phyloP scores from a whole-genome alignment of 2,888 invertebrate species.

The Zelleria hepariella region DNA sequence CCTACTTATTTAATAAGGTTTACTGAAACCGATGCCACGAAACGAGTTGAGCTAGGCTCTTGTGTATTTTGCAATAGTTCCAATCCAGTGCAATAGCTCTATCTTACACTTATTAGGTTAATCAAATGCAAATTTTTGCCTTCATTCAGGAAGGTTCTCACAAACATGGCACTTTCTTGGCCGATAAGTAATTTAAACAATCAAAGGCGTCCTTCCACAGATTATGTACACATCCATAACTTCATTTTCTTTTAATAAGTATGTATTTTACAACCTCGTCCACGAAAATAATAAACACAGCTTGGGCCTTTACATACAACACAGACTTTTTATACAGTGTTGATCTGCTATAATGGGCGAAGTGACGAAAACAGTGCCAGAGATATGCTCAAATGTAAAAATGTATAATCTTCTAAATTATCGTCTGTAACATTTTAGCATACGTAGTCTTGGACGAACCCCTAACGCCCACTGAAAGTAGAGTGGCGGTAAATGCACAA shows the following conservation, averaged over 20 bases:
- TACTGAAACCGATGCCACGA: background rate
- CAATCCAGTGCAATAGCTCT: background rate
- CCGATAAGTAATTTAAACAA: background rate
- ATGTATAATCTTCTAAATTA: too few species aligned
- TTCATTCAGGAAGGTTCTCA: background rate
- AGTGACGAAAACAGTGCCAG: too few species aligned
- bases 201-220: background rate
- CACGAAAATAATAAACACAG: too few species aligned
- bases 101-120: background rate
- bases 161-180: constrained; percentile 5
- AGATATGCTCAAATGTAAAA: too few species aligned
- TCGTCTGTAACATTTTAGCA: too few species aligned
- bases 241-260: background rate
- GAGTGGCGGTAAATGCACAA: too few species aligned
- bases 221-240: background rate
- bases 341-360: too few species aligned
- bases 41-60: background rate
- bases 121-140: background rate
- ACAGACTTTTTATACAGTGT: too few species aligned
- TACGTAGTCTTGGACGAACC: too few species aligned
- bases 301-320: too few species aligned
- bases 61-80: background rate
- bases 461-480: too few species aligned
- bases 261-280: too few species aligned
- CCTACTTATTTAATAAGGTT: background rate